Evolutionary conservation across 2,888 invertebrate genomes (phyloP).

Genomic region (Nomada hirtipes): DNA sequence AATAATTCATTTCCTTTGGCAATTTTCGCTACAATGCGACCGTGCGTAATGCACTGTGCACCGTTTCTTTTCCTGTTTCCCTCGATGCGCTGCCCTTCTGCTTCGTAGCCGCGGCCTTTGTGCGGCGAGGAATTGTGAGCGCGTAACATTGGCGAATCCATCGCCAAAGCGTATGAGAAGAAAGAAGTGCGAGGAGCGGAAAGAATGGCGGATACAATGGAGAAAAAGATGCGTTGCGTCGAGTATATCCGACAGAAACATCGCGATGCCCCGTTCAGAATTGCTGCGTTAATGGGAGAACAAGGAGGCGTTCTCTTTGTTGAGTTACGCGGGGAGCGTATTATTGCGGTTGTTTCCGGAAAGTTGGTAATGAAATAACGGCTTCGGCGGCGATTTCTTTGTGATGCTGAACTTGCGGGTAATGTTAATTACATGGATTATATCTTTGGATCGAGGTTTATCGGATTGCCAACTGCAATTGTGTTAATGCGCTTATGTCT

Average conservation of each 20-base stretch:
- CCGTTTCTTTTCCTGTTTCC: not conserved
- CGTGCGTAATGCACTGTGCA: not conserved
- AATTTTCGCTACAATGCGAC: slow-evolving; percentile 47
- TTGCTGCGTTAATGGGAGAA: not conserved
- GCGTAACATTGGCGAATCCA: slow-evolving; percentile 27
- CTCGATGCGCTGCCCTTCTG: not conserved
- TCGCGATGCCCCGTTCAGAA: slow-evolving; percentile 10
- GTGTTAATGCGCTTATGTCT: not conserved
- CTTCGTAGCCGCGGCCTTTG: slow-evolving; percentile 8
- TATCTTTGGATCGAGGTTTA: not conserved
- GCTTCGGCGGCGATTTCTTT: not conserved
- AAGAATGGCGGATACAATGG: not conserved
- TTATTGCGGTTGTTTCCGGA: not conserved
- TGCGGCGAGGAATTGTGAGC: slow-evolving; percentile 26
- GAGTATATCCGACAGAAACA: not conserved
- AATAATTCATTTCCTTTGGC: slow-evolving; percentile 60
- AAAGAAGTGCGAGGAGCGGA: not conserved
- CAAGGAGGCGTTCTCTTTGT: not conserved
- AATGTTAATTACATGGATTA: not conserved
- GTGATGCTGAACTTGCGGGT: not conserved
- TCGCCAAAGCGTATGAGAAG: not conserved
- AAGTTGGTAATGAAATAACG: not conserved
- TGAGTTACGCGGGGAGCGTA: not conserved
- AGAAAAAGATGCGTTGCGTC: not conserved
- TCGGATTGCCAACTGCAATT: not conserved